A percentile compares a stretch with the other conserved stretches of the same genome.
Evolutionary conservation across 2,888 invertebrate species (phyloP).

Genomic region (Alloplasta piceator): DNA sequence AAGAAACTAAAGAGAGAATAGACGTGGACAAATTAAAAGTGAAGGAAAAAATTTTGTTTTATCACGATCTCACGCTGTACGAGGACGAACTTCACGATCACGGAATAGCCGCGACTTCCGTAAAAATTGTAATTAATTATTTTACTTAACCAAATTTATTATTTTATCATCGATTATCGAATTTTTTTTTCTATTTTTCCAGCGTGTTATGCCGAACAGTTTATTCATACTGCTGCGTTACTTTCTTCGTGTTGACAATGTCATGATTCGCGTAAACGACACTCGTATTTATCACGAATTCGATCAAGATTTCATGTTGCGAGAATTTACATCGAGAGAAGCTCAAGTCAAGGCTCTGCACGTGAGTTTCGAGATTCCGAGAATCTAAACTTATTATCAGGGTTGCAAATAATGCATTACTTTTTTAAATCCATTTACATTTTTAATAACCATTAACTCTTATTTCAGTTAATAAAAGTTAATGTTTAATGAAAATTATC

Average conservation of each 20-base stretch:
- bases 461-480: too few relatives aligned
- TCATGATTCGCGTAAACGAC: conserved; percentile 94
- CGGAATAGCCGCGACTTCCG: conserved; percentile 94
- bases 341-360: conserved; percentile 88
- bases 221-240: conserved; percentile 96
- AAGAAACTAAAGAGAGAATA: conserved; percentile 90
- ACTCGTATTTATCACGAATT: conserved; percentile 93
- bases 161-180: conserved; percentile 61
- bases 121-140: conserved; percentile 92
- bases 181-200: conserved; percentile 70
- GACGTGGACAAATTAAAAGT: conserved; percentile 94
- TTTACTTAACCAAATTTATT: background rate
- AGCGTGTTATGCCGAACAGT: conserved; percentile 98
- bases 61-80: conserved; percentile 95
- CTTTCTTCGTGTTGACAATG: conserved; percentile 97
- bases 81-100: conserved; percentile 99
- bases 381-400: conserved; percentile 29
- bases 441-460: too few relatives aligned
- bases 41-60: conserved; percentile 96
- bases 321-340: conserved; percentile 93
- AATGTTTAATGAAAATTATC: too few relatives aligned
- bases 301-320: conserved; percentile 90
- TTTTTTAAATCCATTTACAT: too few relatives aligned
- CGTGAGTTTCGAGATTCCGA: conserved; percentile 81
- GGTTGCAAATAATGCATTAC: too few relatives aligned